Percentiles rank a stretch among this genome's conserved stretches.
Conservation (phyloP, 2,797 vertebrate genomes). For the Pristis pectinata region DNA sequence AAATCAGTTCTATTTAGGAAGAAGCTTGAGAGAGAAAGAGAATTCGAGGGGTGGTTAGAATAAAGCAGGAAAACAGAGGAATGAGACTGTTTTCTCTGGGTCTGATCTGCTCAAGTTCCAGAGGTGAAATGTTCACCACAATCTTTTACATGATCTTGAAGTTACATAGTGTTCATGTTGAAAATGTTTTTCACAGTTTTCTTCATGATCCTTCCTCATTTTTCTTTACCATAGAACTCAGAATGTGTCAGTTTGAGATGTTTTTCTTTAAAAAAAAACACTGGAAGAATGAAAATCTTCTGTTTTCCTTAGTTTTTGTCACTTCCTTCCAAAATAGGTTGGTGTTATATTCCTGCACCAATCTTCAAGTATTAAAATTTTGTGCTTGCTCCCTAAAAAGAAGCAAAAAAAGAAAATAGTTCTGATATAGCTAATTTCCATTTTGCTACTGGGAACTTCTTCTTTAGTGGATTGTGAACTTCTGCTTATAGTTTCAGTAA, state of each 20-base stretch:
- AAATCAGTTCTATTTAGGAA: not conserved
- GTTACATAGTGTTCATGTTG: not conserved
- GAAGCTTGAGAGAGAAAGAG: not conserved
- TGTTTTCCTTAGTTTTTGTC: not conserved
- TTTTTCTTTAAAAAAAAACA: not conserved
- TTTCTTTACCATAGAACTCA: not conserved
- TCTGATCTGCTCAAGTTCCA: not conserved
- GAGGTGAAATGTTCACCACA: not conserved
- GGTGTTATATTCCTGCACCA: not conserved
- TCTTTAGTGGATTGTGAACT: not conserved
- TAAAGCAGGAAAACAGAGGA: not conserved
- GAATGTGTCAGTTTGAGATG: not conserved
- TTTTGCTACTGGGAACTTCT: not conserved
- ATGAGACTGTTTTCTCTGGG: not conserved
- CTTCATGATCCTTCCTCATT: too few relatives aligned
- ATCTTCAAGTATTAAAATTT: not conserved
- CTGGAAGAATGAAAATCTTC: not conserved
- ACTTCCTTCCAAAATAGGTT: not conserved
- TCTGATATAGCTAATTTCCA: not conserved
- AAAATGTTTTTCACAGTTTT: not conserved
- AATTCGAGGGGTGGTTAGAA: not conserved
- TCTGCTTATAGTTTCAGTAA: not conserved
- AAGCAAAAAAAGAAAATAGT: not conserved
- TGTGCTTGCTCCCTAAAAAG: not conserved
- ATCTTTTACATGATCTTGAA: not conserved